A percentile compares a stretch with the other conserved stretches of the same genome.
Conservation (phyloP, 2,113 vertebrate genomes). For the Sylvilagus bachmani region DNA sequence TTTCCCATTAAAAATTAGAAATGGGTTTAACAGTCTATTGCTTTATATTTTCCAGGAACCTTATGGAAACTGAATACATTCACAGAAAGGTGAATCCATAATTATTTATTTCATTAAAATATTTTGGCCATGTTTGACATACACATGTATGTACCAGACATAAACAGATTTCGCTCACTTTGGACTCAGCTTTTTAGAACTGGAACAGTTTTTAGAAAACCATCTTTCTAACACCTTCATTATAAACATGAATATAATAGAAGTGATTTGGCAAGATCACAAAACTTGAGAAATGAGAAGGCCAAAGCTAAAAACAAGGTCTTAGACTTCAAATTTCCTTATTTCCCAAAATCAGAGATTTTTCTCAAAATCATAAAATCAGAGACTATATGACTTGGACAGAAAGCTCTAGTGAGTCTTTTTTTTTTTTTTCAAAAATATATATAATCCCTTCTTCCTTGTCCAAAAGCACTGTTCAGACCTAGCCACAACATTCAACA, state of each 20-base stretch:
- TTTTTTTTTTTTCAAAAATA: background rate
- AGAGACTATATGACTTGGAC: background rate
- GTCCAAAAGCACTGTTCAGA: background rate
- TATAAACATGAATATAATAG: conserved; percentile 54
- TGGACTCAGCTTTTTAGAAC: conserved; percentile 65
- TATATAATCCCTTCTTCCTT: background rate
- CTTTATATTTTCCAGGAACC: conserved; percentile 84
- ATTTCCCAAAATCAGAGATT: conserved; percentile 45
- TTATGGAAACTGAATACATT: conserved; percentile 80
- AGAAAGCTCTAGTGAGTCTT: background rate
- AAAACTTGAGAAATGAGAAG: conserved; percentile 10
- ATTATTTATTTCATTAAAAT: conserved; percentile 86
- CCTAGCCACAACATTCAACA: background rate
- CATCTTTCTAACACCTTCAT: conserved; percentile 11
- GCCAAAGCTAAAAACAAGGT: conserved; percentile 26
- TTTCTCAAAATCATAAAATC: conserved; percentile 2
- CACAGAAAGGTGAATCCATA: conserved; percentile 84
- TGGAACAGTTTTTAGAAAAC: conserved; percentile 48
- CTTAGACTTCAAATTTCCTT: background rate
- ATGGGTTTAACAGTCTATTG: conserved; percentile 82
- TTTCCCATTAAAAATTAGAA: conserved; percentile 87
- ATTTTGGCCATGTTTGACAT: conserved; percentile 83
- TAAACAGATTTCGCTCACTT: conserved; percentile 82
- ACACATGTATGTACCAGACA: conserved; percentile 74
- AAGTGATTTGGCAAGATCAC: background rate